Conservation (phyloP, 2,888 invertebrate species). For the Coronaproctus castanopsis region DNA sequence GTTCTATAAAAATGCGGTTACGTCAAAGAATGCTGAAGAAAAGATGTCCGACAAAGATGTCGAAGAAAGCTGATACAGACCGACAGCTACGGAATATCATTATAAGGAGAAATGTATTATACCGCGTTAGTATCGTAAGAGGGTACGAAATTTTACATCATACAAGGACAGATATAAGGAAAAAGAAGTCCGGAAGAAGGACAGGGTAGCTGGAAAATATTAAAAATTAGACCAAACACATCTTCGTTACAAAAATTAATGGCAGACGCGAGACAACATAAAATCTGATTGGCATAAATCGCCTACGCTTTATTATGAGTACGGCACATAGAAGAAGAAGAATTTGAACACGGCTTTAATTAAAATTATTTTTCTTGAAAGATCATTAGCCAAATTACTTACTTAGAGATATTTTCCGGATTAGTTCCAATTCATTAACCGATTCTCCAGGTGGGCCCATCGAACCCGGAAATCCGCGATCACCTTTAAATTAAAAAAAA, state of each 20-base stretch:
- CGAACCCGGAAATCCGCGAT: slow-evolving; percentile 25
- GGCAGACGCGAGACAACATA: neutral
- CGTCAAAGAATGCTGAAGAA: too few species aligned
- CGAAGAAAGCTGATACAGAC: neutral
- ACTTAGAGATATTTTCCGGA: neutral
- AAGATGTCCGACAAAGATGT: too few species aligned
- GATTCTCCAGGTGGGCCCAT: slow-evolving; percentile 23
- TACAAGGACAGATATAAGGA: neutral
- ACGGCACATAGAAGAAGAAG: too few species aligned
- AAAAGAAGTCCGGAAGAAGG: neutral
- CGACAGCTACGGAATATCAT: neutral
- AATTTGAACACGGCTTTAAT: too few species aligned
- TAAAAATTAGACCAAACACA: neutral
- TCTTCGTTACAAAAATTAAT: neutral
- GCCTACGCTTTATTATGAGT: too few species aligned
- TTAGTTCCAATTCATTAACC: neutral
- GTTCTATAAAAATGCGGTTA: too few species aligned
- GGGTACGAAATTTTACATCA: neutral
- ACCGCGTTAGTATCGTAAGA: neutral
- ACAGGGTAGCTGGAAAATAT: neutral
- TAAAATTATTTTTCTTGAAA: too few species aligned
- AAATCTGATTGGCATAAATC: too few species aligned
- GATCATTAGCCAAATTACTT: neutral
- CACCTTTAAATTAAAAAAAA: slow-evolving; percentile 21
- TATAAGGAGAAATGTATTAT: neutral